Base-by-base conservation (phyloP, 2,113 vertebrate genomes). In the Orycteropus afer region DNA sequence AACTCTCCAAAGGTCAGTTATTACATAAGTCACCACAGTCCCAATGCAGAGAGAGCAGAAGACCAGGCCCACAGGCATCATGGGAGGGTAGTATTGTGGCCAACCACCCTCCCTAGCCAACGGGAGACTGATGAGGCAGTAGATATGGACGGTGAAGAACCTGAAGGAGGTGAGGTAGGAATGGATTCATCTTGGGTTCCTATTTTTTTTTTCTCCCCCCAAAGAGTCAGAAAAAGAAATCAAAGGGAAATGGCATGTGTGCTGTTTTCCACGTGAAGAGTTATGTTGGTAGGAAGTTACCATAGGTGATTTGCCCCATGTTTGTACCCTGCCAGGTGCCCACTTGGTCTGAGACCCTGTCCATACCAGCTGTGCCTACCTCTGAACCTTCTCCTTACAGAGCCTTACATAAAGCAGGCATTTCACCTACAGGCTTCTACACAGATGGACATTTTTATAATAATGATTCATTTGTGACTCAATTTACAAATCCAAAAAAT, bases 401-500 rank as follows among this genome's bases (percentile, higher is more conserved):
- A 88, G 8, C 9, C 3, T 29, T 63, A 34, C n/a, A 47, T 42
- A 79, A 73, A 42, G 83, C 42, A 45, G n/a, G 14, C 13, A 23
- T 25, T 32, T 81, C n/a, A 76, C 45, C 53, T 29, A 25, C 0
- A 34, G 27, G 42, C 40, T 55, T 90, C 77, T 0, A 4, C 27
- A 69, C 53, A 86, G 20, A 51, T 2, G 32, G 14, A 63, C 22
- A 5, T 42, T 65, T 79, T 71, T 47, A 51, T 55, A 51, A 91
- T n/a, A 14, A 87, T 34, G 45, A 76, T 73, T 91, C 59, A 71
- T 73, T 63, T 91, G 67, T 4, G 37, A 25, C 37, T 74, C 76
- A 67, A 74, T 90, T 93, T 88, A 69, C 51, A 88, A 93, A 84
- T 45, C 12, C 9, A 45, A 63, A 85, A 82, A 90, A 92, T 45